Base-by-base conservation (phyloP, 2,113 vertebrate species). In the Syrmaticus mikado region DNA sequence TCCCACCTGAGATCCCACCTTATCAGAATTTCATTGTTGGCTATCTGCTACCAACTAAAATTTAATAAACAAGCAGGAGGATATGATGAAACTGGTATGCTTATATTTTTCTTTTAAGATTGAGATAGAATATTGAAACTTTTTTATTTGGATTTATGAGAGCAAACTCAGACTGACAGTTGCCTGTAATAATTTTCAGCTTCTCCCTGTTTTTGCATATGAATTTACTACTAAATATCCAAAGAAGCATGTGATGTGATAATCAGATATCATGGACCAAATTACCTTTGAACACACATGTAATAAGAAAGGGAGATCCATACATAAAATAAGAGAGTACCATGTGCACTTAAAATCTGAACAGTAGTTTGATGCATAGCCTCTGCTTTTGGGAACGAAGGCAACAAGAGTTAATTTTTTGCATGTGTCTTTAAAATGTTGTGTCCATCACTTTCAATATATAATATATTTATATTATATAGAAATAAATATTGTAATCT, bases 11-110 rank as follows among this genome's bases (percentile, higher is more conserved):
- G 28, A 90, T 87, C 13, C 7, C 11, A 61, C 2, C 13, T 89
- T 94, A 88, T 68, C 16, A 78, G 60, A 83, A 89, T 53, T 90
- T 83, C 40, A 36, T 71, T 92, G 66, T 78, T 92, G 6, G 34
- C 58, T 87, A 75, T 4, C 72, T 82, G 20, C 13, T 64, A 90
- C 64, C 22, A 16, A 74, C 65, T 79, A 72, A 74, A 87, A 94
- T 92, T 70, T 43, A 79, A 41, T 89, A 85, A 95, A 74, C 2
- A 67, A 40, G n/a, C 27, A 53, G 20, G 20, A 91, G 41, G 72
- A 94, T 93, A 50, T 34, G 8, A 71, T 43, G 11, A 83, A 76
- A 89, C 14, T 55, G 5, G 5, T 41, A 28, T 3, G 3, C 10
- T 72, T 55, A 4, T 13, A 40, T 16, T 62, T 52, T 72, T 72